A percentile compares a stretch with the other conserved stretches of the same genome.
These are phyloP conservation scores for Nyctibius bracteatus DNA, from an alignment of 2,113 vertebrate species.

Conservation along the genomic window DNA sequence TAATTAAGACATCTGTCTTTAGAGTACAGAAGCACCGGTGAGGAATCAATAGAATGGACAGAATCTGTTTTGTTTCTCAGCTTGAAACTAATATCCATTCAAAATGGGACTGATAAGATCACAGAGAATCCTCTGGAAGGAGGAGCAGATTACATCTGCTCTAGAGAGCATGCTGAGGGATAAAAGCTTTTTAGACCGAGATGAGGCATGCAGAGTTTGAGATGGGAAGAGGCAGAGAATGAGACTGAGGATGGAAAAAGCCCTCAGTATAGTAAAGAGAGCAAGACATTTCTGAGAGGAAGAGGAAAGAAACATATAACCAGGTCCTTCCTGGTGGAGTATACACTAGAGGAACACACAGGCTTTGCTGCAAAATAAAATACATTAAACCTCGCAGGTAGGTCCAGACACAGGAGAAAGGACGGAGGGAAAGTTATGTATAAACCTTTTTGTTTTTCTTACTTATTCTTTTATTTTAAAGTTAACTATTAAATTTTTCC, in stretches of 20 bases:
- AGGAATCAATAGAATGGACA: background rate
- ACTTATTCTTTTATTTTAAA: background rate
- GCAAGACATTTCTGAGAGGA: background rate
- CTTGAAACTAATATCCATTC: background rate
- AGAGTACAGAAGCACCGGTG: background rate
- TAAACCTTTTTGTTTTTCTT: accelerated
- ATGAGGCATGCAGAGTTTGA: background rate
- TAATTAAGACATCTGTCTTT: background rate
- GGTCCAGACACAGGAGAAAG: background rate
- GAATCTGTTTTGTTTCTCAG: background rate
- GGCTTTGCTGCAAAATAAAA: background rate
- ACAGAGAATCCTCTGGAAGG: background rate
- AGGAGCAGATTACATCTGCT: background rate
- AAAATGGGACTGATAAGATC: background rate
- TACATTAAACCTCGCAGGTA: background rate
- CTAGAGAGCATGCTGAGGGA: background rate
- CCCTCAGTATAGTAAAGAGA: background rate
- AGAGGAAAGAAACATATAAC: background rate
- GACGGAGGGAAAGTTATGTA: background rate
- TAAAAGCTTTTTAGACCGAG: background rate
- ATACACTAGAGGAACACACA: background rate
- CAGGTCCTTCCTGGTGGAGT: background rate
- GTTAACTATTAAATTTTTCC: background rate
- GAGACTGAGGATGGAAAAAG: background rate
- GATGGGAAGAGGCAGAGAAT: background rate